Conservation (phyloP, 1,140 invertebrate species). For the Aphis gossypii region DNA sequence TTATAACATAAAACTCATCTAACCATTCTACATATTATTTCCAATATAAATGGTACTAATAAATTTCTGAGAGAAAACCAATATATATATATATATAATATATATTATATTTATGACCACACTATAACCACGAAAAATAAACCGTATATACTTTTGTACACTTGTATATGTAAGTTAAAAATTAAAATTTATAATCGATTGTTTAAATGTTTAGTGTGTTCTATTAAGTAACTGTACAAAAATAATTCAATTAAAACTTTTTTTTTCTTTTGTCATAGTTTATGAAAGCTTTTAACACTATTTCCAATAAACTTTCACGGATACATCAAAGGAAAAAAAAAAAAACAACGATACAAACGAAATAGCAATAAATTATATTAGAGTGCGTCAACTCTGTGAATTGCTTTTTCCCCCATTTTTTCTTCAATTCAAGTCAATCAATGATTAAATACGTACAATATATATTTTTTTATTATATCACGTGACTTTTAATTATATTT, state of each 20-base stretch:
- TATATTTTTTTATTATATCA: not conserved
- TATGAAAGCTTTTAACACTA: constrained; percentile 18
- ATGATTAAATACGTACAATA: not conserved
- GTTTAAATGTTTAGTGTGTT: not conserved
- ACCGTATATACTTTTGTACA: not conserved
- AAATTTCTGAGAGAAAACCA: not conserved
- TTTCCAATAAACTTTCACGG: not conserved
- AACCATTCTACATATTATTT: not conserved
- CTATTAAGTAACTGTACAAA: not conserved
- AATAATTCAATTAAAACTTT: constrained; percentile 18
- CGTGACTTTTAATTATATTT: not conserved
- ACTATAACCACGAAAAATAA: not conserved
- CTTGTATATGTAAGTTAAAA: not conserved
- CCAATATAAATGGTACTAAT: not conserved
- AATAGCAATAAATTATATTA: not conserved
- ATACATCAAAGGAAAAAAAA: not conserved
- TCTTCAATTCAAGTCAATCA: not conserved
- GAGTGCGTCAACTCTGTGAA: not conserved
- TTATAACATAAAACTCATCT: not conserved
- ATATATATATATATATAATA: not conserved
- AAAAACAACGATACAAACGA: not conserved
- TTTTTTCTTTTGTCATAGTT: not conserved
- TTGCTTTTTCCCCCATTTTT: not conserved
- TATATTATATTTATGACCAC: not conserved
- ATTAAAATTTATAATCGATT: constrained; percentile 15